Evolutionary conservation across 2,888 invertebrate genomes (phyloP).

Genomic region (Blastobasis lacticolella): DNA sequence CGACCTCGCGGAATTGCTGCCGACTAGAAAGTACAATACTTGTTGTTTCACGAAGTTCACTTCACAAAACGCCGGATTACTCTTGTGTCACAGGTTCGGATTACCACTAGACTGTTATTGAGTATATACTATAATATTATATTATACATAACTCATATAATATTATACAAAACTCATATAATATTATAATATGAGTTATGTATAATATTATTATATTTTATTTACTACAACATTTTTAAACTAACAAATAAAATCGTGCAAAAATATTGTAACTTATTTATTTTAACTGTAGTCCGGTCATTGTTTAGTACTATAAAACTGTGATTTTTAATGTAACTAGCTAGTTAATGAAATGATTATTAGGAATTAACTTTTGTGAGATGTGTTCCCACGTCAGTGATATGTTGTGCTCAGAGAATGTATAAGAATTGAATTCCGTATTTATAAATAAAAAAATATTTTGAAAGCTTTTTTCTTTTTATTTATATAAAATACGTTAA

Average conservation of each 20-base stretch:
- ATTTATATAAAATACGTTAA: too few relatives aligned
- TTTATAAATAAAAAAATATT: slow-evolving; percentile 23
- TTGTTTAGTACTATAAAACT: slow-evolving; percentile 38
- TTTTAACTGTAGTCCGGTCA: slow-evolving; percentile 23
- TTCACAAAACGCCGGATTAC: not conserved
- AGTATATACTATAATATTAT: not conserved
- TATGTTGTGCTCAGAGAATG: slow-evolving; percentile 56
- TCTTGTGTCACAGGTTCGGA: not conserved
- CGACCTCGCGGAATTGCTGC: slow-evolving; percentile 31
- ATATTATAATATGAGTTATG: not conserved
- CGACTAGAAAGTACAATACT: slow-evolving; percentile 12
- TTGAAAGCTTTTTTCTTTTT: too few relatives aligned
- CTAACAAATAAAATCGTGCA: not conserved
- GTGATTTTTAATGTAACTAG: slow-evolving; percentile 44
- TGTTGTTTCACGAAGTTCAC: not conserved
- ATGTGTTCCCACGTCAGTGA: slow-evolving; percentile 51
- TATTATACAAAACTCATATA: not conserved
- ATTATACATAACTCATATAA: not conserved
- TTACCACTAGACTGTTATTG: not conserved
- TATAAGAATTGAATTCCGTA: slow-evolving; percentile 35
- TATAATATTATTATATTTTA: not conserved
- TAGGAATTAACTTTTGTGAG: slow-evolving; percentile 37
- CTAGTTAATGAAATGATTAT: slow-evolving; percentile 37
- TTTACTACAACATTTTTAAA: not conserved
- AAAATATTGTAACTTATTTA: not conserved